These are phyloP conservation scores for Halcyon badia DNA, from an alignment of 2,797 vertebrate genomes.

Conservation along the genomic window DNA sequence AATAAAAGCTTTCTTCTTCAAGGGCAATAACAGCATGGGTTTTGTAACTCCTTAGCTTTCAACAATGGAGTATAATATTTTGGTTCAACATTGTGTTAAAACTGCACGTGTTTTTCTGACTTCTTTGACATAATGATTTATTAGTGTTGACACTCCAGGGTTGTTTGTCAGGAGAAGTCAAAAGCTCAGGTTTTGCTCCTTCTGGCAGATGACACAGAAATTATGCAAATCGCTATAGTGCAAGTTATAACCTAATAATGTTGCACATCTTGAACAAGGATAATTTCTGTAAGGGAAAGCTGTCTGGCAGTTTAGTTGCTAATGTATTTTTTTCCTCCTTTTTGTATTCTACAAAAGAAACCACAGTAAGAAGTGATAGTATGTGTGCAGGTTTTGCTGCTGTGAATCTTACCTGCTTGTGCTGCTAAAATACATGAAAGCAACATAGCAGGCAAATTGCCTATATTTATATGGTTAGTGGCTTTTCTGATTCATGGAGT, in stretches of 20 bases:
- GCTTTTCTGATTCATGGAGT: not conserved
- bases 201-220: conserved; percentile 76
- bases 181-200: conserved; percentile 61
- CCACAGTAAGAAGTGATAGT: not conserved
- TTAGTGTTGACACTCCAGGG: conserved; percentile 5
- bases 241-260: conserved; percentile 71
- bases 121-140: conserved; percentile 45
- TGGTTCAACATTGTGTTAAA: conserved; percentile 46
- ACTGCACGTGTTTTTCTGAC: conserved; percentile 35
- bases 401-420: not conserved
- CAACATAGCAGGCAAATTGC: not conserved
- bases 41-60: not conserved
- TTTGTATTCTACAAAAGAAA: not conserved
- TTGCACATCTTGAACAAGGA: conserved; percentile 34
- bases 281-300: conserved; percentile 60
- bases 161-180: conserved; percentile 26
- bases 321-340: not conserved
- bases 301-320: not conserved
- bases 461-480: not conserved
- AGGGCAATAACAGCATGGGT: not conserved
- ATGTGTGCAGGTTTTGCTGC: not conserved
- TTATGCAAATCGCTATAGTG: conserved; percentile 70
- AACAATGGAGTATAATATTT: conserved; percentile 25
- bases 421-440: not conserved
- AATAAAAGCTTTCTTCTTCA: conserved; percentile 4